Evolutionary conservation across 2,113 vertebrate species (phyloP), one percentile per base, ranked within the genome.

Genomic region (Orthonyx spaldingii): DNA sequence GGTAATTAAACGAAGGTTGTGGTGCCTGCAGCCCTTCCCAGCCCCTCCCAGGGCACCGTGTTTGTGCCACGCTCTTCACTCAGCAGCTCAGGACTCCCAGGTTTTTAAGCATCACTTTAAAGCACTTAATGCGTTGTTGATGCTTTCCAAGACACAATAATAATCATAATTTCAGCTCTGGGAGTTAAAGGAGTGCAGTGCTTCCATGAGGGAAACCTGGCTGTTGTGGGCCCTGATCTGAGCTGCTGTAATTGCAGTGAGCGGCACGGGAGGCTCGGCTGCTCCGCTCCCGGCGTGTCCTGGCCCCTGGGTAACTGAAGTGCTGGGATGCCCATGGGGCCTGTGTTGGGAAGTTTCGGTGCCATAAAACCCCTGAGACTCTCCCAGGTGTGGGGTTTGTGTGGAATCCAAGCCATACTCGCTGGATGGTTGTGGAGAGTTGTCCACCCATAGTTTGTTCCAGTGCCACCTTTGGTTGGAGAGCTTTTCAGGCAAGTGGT

Each of bases 401-500:
- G 53, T 87, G 96, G 87, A 87, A 71, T 49, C 69, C 39, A 57
- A 52, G 66, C 41, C 6, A 57, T 33, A 55, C 94, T 96, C 41
- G 41, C 70, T 61, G 83, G 79, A 71, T 80, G 57, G 44, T 16
- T 70, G 68, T 13, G 90, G 92, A 59, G 79, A 66, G n/a, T 27
- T 86, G 92, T 64, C 41, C 85, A 95, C 71, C 63, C 77, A 44
- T 75, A 8, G 2, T 72, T 96, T 77, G 41, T 81, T 94, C 69
- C 44, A 13, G 26, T 88, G 93, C 89, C 83, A 92, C 11, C 16
- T 49, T 88, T 64, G 79, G 68, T 55, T 59, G 49, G 74, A 56
- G 93, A 81, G 97, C 74, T 91, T 93, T 52, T 44, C 70, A 70
- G n/a, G 64, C 35, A 91, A 86, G 83, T 22, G 70, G 35, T 86